A percentile compares a stretch with the other conserved stretches of the same genome.
phyloP scores from a whole-genome alignment of 2,797 vertebrate genomes.

The Myripristis jacobus region DNA sequence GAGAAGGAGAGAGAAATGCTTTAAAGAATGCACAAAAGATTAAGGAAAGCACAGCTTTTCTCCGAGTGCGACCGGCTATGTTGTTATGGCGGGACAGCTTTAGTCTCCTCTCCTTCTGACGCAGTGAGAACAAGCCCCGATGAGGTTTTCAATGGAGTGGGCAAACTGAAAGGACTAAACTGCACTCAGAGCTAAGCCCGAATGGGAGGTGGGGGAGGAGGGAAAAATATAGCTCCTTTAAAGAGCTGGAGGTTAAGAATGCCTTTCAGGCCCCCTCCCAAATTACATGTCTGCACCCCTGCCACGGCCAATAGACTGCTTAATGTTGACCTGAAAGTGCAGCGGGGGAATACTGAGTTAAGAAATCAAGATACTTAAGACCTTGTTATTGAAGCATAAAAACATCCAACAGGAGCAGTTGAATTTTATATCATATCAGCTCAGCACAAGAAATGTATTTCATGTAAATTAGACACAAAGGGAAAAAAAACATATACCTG shows the following conservation, averaged over 20 bases:
- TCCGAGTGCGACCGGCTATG: constrained; percentile 58
- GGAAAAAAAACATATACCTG: neutral
- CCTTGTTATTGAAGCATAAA: constrained; percentile 52
- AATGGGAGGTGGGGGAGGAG: constrained; percentile 76
- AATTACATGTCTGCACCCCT: constrained; percentile 84
- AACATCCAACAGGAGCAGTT: constrained; percentile 46
- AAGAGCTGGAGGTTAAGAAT: constrained; percentile 82
- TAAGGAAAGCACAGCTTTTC: constrained; percentile 43
- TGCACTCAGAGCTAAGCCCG: constrained; percentile 79
- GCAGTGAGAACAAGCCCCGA: constrained; percentile 75
- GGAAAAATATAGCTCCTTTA: constrained; percentile 84
- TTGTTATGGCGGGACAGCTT: constrained; percentile 59
- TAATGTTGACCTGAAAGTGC: constrained; percentile 76
- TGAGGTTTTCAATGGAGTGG: constrained; percentile 85
- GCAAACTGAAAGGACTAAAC: constrained; percentile 86
- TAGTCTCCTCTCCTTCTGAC: constrained; percentile 47
- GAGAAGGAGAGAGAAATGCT: constrained; percentile 10
- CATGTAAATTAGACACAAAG: constrained; percentile 13
- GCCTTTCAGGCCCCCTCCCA: constrained; percentile 79
- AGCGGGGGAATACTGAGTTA: constrained; percentile 59
- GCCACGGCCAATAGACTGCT: constrained; percentile 76
- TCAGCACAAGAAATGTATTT: constrained; percentile 22
- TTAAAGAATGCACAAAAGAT: constrained; percentile 30
- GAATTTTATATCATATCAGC: constrained; percentile 45
- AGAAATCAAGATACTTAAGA: constrained; percentile 70